These are phyloP conservation scores for Solenopsis invicta DNA, from an alignment of 1,140 invertebrate species.

Conservation along the genomic window DNA sequence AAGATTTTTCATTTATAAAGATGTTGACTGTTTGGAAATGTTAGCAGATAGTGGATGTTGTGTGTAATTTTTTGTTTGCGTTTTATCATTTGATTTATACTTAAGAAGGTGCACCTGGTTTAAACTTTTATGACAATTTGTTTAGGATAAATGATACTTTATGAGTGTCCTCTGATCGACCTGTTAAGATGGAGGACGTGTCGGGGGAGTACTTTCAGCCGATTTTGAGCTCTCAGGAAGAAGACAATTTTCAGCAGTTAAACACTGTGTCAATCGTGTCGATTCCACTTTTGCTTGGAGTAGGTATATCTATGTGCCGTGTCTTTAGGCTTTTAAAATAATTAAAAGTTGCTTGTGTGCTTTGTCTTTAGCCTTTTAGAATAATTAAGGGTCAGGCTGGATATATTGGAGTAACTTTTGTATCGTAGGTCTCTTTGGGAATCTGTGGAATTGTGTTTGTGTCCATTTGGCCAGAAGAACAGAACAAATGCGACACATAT, in stretches of 20 bases:
- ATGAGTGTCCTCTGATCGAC: conserved; percentile 87
- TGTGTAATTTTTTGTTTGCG: conserved; percentile 4
- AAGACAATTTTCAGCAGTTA: conserved; percentile 87
- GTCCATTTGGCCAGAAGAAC: conserved; percentile 87
- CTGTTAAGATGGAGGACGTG: conserved; percentile 87
- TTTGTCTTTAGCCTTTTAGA: neutral
- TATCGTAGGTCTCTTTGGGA: conserved; percentile 87
- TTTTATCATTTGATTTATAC: neutral
- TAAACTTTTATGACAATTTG: conserved; percentile 5
- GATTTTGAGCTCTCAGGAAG: conserved; percentile 84
- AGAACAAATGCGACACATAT: conserved; percentile 89
- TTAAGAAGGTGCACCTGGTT: neutral
- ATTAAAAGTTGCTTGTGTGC: neutral
- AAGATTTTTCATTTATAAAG: neutral
- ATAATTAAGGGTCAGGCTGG: neutral
- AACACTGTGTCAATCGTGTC: conserved; percentile 84
- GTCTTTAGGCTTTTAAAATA: neutral
- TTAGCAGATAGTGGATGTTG: neutral
- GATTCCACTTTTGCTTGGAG: conserved; percentile 81
- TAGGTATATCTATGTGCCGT: conserved; percentile 71
- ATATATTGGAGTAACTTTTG: conserved; percentile 26
- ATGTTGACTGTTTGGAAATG: neutral
- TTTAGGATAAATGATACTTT: conserved; percentile 21
- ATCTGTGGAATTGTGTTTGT: conserved; percentile 88
- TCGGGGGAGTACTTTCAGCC: conserved; percentile 86